These are phyloP conservation scores for Galeruca laticollis DNA, from an alignment of 2,888 invertebrate genomes.

Conservation along the genomic window DNA sequence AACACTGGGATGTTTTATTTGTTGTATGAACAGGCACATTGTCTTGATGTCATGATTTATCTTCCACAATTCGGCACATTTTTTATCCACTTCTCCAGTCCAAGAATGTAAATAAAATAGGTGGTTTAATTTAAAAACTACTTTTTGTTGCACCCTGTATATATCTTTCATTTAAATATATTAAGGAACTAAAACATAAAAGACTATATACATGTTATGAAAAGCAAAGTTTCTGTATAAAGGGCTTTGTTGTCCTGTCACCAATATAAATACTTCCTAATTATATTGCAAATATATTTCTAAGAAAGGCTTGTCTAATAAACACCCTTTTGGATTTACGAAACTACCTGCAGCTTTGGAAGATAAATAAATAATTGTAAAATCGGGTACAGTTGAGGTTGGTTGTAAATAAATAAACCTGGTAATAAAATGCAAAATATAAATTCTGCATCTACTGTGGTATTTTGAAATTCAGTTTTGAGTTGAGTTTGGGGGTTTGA, in stretches of 20 bases:
- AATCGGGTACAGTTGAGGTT: not conserved
- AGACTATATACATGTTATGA: no score
- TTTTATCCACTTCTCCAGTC: no score
- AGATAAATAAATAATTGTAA: slow-evolving; percentile 18
- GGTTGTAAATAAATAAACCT: slow-evolving; percentile 5
- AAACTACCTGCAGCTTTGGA: slow-evolving; percentile 9
- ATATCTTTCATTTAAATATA: no score
- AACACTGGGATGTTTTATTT: no score
- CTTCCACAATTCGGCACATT: no score
- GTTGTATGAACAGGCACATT: no score
- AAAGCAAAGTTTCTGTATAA: no score
- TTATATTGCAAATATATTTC: slow-evolving; percentile 3
- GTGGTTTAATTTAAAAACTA: no score
- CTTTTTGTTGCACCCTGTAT: no score
- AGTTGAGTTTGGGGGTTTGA: not conserved
- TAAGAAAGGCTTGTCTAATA: slow-evolving; percentile 4
- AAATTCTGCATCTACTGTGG: slow-evolving; percentile 2
- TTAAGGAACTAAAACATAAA: no score
- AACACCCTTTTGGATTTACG: not conserved
- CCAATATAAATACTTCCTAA: slow-evolving; percentile 14
- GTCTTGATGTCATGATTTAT: no score
- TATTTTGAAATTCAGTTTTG: not conserved
- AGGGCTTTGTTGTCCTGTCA: not conserved
- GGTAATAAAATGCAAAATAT: slow-evolving; percentile 16
- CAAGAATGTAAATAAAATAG: no score